Evolutionary conservation across 1,140 invertebrate genomes (phyloP).

Genomic region (Thaumatotibia leucotreta): DNA sequence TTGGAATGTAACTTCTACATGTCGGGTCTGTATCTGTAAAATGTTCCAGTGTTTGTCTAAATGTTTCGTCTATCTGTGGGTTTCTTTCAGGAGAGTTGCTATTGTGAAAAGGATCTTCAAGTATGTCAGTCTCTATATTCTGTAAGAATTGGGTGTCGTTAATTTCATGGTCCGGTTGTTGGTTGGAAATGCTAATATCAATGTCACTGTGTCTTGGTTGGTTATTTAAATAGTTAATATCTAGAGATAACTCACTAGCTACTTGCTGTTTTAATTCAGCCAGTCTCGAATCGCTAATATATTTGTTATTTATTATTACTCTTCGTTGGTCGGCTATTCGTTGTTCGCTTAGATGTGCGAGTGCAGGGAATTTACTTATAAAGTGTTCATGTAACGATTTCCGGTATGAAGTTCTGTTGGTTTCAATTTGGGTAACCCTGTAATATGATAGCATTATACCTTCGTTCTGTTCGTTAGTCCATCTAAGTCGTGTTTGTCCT

Average conservation of each 20-base stretch:
- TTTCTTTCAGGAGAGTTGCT: background rate
- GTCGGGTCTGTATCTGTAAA: constrained; percentile 1
- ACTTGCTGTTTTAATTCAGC: constrained; percentile 17
- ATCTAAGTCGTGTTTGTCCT: constrained; percentile 18
- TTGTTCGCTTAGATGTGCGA: no score
- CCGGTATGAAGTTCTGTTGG: constrained; percentile 26
- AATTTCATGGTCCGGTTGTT: background rate
- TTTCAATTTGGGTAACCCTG: constrained; percentile 16
- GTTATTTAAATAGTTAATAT: no score
- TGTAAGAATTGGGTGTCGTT: background rate
- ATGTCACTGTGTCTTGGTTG: no score
- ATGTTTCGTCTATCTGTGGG: no score
- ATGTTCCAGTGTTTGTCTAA: background rate
- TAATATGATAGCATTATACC: constrained; percentile 22
- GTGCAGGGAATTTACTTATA: no score
- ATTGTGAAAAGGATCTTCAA: background rate
- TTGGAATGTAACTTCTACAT: constrained; percentile 16
- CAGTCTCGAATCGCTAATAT: constrained; percentile 14
- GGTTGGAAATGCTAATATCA: background rate
- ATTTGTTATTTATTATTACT: constrained; percentile 27
- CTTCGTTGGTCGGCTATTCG: no score
- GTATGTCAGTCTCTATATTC: background rate
- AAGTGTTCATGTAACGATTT: constrained; percentile 19
- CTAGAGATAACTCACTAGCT: background rate
- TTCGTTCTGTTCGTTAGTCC: constrained; percentile 26